phyloP scores from a whole-genome alignment of 2,888 invertebrate genomes.

The Ectemnius continuus region DNA sequence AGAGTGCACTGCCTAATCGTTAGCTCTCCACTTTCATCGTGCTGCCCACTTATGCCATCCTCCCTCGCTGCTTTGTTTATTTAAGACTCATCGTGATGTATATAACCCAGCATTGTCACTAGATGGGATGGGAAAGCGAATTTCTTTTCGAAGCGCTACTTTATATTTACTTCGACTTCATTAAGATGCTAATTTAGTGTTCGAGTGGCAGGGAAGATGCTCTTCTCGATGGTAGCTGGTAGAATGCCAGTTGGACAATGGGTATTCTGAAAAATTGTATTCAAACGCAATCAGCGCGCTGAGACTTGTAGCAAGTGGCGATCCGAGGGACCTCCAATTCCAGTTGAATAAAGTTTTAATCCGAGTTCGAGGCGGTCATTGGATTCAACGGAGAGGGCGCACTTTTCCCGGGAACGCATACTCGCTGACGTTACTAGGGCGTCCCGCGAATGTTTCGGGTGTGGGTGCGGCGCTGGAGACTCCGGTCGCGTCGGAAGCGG shows the following conservation, averaged over 20 bases:
- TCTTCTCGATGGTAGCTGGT: too few relatives aligned
- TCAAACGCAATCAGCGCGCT: background rate
- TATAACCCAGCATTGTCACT: too few relatives aligned
- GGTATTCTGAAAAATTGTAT: constrained; percentile 14
- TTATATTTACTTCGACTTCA: too few relatives aligned
- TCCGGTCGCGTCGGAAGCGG: background rate
- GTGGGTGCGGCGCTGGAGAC: background rate
- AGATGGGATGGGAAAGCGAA: too few relatives aligned
- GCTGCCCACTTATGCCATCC: background rate
- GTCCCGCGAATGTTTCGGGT: constrained; percentile 1
- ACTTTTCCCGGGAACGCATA: constrained; percentile 5
- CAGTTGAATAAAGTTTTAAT: constrained; percentile 6
- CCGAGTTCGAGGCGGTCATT: constrained; percentile 17
- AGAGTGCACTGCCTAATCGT: constrained; percentile 54
- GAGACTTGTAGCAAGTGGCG: constrained; percentile 1
- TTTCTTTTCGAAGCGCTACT: too few relatives aligned
- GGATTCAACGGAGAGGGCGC: background rate
- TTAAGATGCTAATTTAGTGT: too few relatives aligned
- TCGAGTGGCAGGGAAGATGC: too few relatives aligned
- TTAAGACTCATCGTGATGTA: background rate
- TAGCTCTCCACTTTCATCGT: constrained; percentile 54
- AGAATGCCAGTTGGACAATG: too few relatives aligned
- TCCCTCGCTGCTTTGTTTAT: constrained; percentile 2
- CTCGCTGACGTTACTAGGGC: constrained; percentile 20
- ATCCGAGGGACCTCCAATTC: constrained; percentile 19